phyloP scores from a whole-genome alignment of 2,797 vertebrate species.

The Sphaeramia orbicularis region DNA sequence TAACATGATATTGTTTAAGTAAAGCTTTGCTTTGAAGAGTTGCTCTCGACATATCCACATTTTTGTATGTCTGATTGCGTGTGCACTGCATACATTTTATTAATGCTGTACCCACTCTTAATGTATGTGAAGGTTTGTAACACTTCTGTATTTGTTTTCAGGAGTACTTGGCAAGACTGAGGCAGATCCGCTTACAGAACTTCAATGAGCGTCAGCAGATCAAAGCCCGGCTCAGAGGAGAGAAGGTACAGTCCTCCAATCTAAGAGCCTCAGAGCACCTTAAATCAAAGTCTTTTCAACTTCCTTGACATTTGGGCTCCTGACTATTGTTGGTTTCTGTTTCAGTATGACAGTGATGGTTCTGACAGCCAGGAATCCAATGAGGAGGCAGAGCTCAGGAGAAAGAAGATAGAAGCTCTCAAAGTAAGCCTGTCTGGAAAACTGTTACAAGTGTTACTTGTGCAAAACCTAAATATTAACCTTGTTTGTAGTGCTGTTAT shows the following conservation, averaged over 20 bases:
- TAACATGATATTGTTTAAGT: conserved; percentile 14
- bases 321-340: conserved; percentile 40
- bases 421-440: conserved; percentile 84
- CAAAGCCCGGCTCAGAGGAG: conserved; percentile 96
- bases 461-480: not conserved
- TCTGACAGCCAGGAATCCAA: conserved; percentile 90
- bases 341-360: conserved; percentile 88
- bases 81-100: conserved; percentile 1
- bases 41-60: not conserved
- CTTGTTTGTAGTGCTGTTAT: not conserved
- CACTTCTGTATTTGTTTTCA: conserved; percentile 69
- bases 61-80: conserved; percentile 11
- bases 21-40: not conserved
- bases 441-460: not conserved
- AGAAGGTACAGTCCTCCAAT: conserved; percentile 85
- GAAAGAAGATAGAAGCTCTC: conserved; percentile 91
- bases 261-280: conserved; percentile 1
- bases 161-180: conserved; percentile 95
- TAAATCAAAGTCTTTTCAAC: conserved; percentile 3
- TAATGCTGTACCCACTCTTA: not conserved
- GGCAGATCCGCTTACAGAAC: conserved; percentile 97
- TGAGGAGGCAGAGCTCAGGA: conserved; percentile 89
- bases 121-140: conserved; percentile 16
- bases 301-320: conserved; percentile 25
- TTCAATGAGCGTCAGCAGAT: conserved; percentile 98